Conservation (phyloP, 2,888 invertebrate genomes). For the Frankliniella fusca region DNA sequence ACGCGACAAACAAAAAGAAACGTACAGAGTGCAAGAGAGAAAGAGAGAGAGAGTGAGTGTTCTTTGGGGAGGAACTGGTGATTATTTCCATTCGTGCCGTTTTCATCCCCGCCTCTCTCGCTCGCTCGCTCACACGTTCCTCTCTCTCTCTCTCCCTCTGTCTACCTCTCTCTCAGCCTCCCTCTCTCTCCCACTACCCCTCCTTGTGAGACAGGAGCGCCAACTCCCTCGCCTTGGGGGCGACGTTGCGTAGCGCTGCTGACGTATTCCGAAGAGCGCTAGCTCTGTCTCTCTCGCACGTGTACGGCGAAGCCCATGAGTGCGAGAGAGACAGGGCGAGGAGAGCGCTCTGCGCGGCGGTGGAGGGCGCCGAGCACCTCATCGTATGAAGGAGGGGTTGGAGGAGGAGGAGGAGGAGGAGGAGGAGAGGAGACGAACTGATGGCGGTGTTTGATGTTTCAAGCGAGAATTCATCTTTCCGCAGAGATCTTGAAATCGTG, state of each 20-base stretch:
- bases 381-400: neutral
- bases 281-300: too few relatives aligned
- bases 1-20: neutral
- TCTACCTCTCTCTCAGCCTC: neutral
- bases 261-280: too few relatives aligned
- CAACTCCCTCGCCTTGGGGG: constrained; percentile 5
- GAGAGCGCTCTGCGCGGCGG: too few relatives aligned
- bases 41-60: neutral
- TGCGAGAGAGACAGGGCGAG: too few relatives aligned
- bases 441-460: too few relatives aligned
- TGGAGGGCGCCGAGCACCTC: neutral
- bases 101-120: neutral
- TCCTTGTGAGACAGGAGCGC: neutral
- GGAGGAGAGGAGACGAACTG: too few relatives aligned
- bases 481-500: too few relatives aligned
- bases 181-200: neutral
- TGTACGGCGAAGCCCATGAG: too few relatives aligned
- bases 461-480: too few relatives aligned
- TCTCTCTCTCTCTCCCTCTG: neutral
- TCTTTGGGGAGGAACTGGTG: constrained; percentile 15
- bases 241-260: neutral
- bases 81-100: constrained; percentile 19
- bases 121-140: neutral
- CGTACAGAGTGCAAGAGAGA: neutral
- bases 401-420: too few relatives aligned